Evolutionary conservation across 2,797 vertebrate genomes (phyloP).

Genomic region (Propithecus deckenii): DNA sequence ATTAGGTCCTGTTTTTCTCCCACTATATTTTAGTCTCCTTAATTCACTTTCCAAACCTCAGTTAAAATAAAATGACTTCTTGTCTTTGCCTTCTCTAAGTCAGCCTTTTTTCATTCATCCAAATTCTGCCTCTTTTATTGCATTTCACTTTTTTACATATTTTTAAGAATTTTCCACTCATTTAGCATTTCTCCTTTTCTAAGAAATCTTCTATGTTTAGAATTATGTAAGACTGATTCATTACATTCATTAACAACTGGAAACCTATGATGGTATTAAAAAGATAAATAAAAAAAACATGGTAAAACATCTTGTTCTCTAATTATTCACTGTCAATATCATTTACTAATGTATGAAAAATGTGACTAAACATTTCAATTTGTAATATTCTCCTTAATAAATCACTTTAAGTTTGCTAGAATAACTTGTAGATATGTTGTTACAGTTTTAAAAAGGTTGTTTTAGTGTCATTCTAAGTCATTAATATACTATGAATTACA

Average conservation of each 20-base stretch:
- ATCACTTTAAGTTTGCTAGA: background rate
- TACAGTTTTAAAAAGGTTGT: background rate
- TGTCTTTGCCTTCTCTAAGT: background rate
- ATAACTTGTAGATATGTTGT: background rate
- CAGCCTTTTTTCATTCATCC: background rate
- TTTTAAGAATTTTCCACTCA: background rate
- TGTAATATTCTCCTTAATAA: background rate
- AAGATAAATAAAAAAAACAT: background rate
- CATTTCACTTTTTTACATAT: background rate
- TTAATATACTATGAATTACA: constrained; percentile 1
- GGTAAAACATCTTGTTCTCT: background rate
- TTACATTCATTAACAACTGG: background rate
- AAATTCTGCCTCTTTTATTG: background rate
- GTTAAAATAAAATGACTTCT: background rate
- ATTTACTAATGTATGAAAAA: background rate
- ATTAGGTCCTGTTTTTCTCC: constrained; percentile 24
- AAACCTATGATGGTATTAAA: background rate
- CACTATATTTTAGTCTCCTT: background rate
- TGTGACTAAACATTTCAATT: constrained; percentile 6
- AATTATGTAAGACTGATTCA: background rate
- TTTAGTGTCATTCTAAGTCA: background rate
- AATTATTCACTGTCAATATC: background rate
- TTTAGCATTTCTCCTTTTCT: background rate
- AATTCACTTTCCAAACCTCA: background rate
- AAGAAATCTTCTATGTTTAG: background rate